Evolutionary conservation across 2,797 vertebrate species (phyloP).

Genomic region (Poliocrania exsul): DNA sequence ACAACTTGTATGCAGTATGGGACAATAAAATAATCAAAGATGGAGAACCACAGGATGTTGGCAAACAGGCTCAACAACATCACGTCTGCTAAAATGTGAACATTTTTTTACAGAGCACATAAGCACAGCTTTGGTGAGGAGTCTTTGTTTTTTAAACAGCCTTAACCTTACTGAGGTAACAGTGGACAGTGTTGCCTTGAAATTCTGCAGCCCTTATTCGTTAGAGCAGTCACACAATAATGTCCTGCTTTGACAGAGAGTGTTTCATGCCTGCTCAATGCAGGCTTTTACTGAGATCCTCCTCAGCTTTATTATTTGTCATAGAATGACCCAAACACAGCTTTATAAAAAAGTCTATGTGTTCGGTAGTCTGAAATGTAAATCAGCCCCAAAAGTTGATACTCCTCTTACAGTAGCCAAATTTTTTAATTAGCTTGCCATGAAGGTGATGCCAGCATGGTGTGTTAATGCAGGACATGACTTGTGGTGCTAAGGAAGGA

Average conservation of each 20-base stretch:
- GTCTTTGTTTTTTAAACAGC: background rate
- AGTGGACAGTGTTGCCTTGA: background rate
- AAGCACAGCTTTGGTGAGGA: background rate
- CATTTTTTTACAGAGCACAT: background rate
- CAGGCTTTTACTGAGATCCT: background rate
- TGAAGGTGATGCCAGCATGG: background rate
- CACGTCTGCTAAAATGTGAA: background rate
- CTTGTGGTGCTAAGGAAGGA: background rate
- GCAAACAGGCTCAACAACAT: background rate
- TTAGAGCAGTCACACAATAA: background rate
- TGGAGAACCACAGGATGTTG: background rate
- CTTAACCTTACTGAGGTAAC: background rate
- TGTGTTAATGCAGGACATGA: background rate
- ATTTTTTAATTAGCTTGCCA: background rate
- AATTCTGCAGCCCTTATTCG: background rate
- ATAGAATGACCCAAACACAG: background rate
- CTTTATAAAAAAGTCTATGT: background rate
- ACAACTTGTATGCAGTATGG: background rate
- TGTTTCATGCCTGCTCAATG: background rate
- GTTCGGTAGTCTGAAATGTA: background rate
- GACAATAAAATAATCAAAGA: conserved; percentile 19
- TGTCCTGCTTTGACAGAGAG: background rate
- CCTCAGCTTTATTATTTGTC: background rate
- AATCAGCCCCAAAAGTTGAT: background rate
- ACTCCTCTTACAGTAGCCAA: background rate